phyloP scores from a whole-genome alignment of 2,888 invertebrate species.

The Oscheius myriophilus region DNA sequence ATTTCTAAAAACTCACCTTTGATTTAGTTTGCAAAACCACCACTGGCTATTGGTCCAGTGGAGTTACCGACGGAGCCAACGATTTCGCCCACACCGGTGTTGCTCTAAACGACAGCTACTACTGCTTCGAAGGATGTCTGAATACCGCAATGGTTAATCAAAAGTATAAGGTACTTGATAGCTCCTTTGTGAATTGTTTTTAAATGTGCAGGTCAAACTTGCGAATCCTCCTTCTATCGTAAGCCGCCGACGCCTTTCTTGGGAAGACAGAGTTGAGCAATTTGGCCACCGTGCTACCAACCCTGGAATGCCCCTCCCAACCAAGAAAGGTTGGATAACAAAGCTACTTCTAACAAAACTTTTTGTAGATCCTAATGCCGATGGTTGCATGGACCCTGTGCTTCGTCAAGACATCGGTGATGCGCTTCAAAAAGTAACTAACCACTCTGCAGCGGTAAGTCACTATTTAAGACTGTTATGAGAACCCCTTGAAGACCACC shows the following conservation, averaged over 20 bases:
- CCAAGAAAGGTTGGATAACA: too few species aligned
- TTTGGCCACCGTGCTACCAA: too few species aligned
- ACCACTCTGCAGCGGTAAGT: slow-evolving; percentile 34
- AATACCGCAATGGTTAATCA: slow-evolving; percentile 46
- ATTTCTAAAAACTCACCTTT: too few species aligned
- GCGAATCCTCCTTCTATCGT: background rate
- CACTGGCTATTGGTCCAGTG: slow-evolving; percentile 39
- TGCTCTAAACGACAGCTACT: slow-evolving; percentile 32
- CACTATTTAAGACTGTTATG: too few species aligned
- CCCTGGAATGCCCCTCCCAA: too few species aligned
- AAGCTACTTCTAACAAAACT: too few species aligned
- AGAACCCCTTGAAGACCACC: too few species aligned
- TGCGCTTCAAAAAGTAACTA: slow-evolving; percentile 39
- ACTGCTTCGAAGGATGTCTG: slow-evolving; percentile 49
- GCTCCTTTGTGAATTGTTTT: background rate
- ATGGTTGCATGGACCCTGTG: slow-evolving; percentile 40
- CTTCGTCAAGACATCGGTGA: slow-evolving; percentile 36
- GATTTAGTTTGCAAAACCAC: slow-evolving; percentile 41
- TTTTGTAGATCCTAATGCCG: slow-evolving; percentile 38
- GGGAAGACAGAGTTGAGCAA: too few species aligned
- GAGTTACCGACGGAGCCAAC: slow-evolving; percentile 43
- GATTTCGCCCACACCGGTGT: slow-evolving; percentile 33
- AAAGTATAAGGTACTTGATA: slow-evolving; percentile 51
- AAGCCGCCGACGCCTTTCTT: background rate
- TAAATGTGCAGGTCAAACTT: slow-evolving; percentile 9